Evolutionary conservation across 2,888 invertebrate species (phyloP).

Genomic region (Aphrophora alni): DNA sequence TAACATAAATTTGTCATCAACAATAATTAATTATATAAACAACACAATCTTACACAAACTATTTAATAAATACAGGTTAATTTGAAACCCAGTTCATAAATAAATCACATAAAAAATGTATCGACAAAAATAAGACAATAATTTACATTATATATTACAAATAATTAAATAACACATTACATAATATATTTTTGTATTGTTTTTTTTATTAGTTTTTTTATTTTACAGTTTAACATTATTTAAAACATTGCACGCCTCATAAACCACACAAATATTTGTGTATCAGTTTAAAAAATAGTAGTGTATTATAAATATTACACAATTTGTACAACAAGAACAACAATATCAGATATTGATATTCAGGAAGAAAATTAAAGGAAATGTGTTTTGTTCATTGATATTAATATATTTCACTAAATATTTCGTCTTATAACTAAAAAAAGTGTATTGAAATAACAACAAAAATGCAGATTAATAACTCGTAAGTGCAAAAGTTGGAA

Average conservation of each 20-base stretch:
- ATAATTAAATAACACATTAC: slow-evolving; percentile 34
- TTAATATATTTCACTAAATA: neutral
- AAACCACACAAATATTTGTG: slow-evolving; percentile 23
- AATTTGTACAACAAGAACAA: slow-evolving; percentile 2
- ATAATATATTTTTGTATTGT: slow-evolving; percentile 16
- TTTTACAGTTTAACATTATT: slow-evolving; percentile 34
- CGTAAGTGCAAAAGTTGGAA: neutral
- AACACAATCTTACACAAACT: neutral
- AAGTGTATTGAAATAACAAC: neutral
- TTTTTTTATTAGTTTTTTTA: neutral
- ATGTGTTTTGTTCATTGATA: neutral
- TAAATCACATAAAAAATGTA: neutral
- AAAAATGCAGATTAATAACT: neutral
- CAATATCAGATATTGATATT: neutral
- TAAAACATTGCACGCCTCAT: slow-evolving; percentile 34
- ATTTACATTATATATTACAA: slow-evolving; percentile 32
- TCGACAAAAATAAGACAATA: slow-evolving; percentile 19
- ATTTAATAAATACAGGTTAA: neutral
- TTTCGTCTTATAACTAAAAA: neutral
- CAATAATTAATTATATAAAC: neutral
- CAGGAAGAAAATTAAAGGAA: neutral
- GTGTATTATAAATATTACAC: slow-evolving; percentile 9
- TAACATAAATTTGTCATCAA: neutral
- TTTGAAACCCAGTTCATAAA: neutral
- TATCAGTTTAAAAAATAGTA: slow-evolving; percentile 21